Evolutionary conservation across 2,113 vertebrate genomes (phyloP).

Genomic region (Limnothrissa miodon): DNA sequence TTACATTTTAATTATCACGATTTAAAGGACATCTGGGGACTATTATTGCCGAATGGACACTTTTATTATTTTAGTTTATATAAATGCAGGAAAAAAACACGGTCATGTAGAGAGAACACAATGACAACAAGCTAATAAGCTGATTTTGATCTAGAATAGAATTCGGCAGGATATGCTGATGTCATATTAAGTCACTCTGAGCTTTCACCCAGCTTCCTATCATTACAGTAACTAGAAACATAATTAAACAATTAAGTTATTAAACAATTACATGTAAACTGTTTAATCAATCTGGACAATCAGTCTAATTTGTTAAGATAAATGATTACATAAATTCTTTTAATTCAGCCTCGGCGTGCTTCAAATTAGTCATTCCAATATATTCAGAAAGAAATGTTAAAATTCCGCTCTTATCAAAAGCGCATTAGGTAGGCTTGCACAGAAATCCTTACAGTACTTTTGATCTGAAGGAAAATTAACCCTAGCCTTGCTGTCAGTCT

Average conservation of each 20-base stretch:
- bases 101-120: background rate
- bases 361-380: background rate
- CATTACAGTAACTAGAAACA: background rate
- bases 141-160: background rate
- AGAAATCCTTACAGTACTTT: background rate
- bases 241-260: background rate
- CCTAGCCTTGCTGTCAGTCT: background rate
- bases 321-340: background rate
- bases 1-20: too few relatives aligned
- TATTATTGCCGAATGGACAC: background rate
- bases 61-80: background rate
- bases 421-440: background rate
- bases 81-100: background rate
- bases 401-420: background rate
- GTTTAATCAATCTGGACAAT: background rate
- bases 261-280: background rate
- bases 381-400: background rate
- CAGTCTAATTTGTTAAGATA: conserved; percentile 1
- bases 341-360: background rate
- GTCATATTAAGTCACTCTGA: background rate
- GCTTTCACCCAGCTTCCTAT: background rate
- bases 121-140: background rate
- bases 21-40: background rate
- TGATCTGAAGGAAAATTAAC: background rate
- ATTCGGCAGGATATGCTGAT: background rate